phyloP scores from a whole-genome alignment of 1,140 invertebrate species.

The Lasioglossum baleicum region DNA sequence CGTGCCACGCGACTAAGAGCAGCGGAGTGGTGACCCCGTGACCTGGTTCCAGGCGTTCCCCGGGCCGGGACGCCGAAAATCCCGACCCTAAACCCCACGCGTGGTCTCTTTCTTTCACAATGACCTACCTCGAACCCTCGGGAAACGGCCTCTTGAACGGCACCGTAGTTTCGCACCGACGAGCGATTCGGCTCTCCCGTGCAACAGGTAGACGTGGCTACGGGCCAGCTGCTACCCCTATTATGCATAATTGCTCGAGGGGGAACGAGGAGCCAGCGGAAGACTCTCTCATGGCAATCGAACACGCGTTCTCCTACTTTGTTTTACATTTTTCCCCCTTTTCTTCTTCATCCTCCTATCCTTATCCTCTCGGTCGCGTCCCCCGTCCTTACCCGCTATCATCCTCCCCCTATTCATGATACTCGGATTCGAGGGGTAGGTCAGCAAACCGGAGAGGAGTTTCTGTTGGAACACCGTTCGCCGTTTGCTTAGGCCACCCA shows the following conservation, averaged over 20 bases:
- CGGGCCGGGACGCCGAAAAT: constrained; percentile 53
- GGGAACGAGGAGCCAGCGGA: constrained; percentile 47
- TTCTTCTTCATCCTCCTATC: neutral
- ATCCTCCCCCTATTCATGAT: neutral
- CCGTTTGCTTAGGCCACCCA: neutral
- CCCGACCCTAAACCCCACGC: constrained; percentile 44
- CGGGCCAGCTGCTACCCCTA: constrained; percentile 66
- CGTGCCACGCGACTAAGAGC: no score
- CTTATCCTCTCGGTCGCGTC: neutral
- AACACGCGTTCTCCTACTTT: constrained; percentile 40
- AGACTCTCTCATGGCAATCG: constrained; percentile 57
- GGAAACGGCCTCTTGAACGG: constrained; percentile 69
- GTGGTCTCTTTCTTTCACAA: constrained; percentile 57
- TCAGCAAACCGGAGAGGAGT: neutral
- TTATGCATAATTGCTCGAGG: constrained; percentile 72
- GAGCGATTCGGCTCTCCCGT: constrained; percentile 64
- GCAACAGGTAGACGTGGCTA: constrained; percentile 74
- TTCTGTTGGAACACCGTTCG: neutral
- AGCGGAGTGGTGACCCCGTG: constrained; percentile 12
- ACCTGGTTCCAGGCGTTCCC: constrained; percentile 16
- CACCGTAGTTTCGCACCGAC: constrained; percentile 68
- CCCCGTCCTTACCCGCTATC: neutral
- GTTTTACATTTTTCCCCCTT: constrained; percentile 35
- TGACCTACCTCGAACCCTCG: constrained; percentile 51
- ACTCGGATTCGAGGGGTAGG: neutral